These are phyloP conservation scores for Enteromius afrohamiltoni DNA, from an alignment of 2,797 vertebrate species.

Conservation along the genomic window DNA sequence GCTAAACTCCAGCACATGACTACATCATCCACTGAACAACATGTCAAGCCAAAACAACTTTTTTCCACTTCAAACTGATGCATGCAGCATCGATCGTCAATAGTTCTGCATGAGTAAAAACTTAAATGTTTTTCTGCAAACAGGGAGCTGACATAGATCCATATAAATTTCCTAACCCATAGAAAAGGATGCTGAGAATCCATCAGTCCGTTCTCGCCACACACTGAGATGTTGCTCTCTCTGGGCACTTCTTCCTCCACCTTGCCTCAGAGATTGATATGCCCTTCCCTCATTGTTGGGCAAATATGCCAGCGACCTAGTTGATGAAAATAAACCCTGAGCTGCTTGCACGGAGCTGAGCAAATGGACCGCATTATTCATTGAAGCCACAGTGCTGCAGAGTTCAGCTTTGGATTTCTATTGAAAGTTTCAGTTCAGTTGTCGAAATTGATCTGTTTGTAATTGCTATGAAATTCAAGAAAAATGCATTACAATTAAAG, in stretches of 20 bases:
- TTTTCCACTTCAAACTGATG: not conserved
- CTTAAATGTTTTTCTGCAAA: not conserved
- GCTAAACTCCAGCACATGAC: constrained; percentile 25
- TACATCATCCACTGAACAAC: constrained; percentile 1
- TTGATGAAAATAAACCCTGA: constrained; percentile 81
- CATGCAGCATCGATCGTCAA: not conserved
- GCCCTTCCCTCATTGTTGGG: constrained; percentile 74
- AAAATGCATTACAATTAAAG: not conserved
- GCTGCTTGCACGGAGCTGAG: constrained; percentile 60
- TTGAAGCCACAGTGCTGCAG: constrained; percentile 42
- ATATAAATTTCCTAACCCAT: constrained; percentile 9
- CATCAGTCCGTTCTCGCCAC: constrained; percentile 2
- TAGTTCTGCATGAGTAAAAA: not conserved
- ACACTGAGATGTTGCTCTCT: not conserved
- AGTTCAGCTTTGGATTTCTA: not conserved
- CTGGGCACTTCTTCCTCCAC: constrained; percentile 8
- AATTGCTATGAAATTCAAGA: not conserved
- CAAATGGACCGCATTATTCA: constrained; percentile 66
- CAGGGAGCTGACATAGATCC: constrained; percentile 42
- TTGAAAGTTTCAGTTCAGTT: not conserved
- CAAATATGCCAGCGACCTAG: constrained; percentile 75
- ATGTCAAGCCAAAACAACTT: not conserved
- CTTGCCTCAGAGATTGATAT: constrained; percentile 56
- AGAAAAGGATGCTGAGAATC: constrained; percentile 16
- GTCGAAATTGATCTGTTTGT: not conserved